Conservation (phyloP, 2,113 vertebrate genomes). For the Alethe diademata region DNA sequence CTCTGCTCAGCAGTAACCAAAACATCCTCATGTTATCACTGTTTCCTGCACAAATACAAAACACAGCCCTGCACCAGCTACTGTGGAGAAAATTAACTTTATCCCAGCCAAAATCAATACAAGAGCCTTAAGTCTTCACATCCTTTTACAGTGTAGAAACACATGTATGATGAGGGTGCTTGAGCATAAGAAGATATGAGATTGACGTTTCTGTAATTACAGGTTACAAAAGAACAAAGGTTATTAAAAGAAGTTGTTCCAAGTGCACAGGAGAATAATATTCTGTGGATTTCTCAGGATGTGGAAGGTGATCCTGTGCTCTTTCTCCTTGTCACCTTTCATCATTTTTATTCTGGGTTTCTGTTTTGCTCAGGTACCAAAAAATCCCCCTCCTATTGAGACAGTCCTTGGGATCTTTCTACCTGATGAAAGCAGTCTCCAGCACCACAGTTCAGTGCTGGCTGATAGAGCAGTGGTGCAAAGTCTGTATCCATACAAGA, state of each 20-base stretch:
- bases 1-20: neutral
- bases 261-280: neutral
- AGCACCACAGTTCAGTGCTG: neutral
- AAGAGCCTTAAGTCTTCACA: neutral
- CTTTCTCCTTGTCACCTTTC: neutral
- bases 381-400: neutral
- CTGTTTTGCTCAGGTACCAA: neutral
- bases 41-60: neutral
- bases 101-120: neutral
- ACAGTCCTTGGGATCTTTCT: neutral
- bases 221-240: neutral
- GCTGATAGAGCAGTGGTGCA: no score
- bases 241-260: neutral
- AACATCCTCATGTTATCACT: neutral
- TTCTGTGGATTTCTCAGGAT: neutral
- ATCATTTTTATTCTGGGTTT: neutral
- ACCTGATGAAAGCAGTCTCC: neutral
- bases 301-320: neutral
- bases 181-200: neutral
- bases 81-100: neutral
- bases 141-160: neutral
- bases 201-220: neutral
- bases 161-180: neutral
- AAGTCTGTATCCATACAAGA: neutral
- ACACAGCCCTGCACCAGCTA: fast-evolving